A percentile compares a stretch with the other conserved stretches of the same genome.
phyloP scores from a whole-genome alignment of 2,888 invertebrate species.

The Leucania comma region DNA sequence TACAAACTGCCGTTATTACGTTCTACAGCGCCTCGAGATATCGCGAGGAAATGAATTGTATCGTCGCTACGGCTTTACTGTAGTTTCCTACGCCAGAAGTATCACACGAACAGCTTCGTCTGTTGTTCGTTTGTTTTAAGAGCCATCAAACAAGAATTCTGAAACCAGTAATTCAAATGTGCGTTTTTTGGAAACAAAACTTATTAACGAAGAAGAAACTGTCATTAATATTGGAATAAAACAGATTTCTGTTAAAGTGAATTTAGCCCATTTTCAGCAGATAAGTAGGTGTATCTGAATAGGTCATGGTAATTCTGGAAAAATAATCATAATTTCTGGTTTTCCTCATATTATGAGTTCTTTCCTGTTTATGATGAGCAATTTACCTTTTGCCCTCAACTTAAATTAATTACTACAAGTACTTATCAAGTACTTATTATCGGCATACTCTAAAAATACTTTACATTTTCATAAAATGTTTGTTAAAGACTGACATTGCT shows the following conservation, averaged over 20 bases:
- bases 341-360: background rate
- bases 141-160: constrained; percentile 6
- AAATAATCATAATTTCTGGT: background rate
- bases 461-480: background rate
- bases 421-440: no score
- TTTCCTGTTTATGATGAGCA: constrained; percentile 1
- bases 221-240: background rate
- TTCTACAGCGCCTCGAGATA: constrained; percentile 65
- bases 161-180: background rate
- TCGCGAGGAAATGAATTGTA: constrained; percentile 67
- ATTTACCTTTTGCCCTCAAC: background rate
- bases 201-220: background rate
- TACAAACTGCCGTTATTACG: constrained; percentile 73
- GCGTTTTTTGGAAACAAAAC: background rate
- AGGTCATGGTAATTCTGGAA: background rate
- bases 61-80: constrained; percentile 27
- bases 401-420: no score
- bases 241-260: background rate
- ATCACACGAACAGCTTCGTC: constrained; percentile 16
- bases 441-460: background rate
- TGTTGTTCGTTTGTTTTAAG: constrained; percentile 16
- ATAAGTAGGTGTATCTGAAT: no score
- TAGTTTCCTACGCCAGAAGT: constrained; percentile 33
- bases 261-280: background rate
- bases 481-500: background rate